A percentile compares a stretch with the other conserved stretches of the same genome.
phyloP scores from a whole-genome alignment of 2,888 invertebrate species.

The Sinelater perroti region DNA sequence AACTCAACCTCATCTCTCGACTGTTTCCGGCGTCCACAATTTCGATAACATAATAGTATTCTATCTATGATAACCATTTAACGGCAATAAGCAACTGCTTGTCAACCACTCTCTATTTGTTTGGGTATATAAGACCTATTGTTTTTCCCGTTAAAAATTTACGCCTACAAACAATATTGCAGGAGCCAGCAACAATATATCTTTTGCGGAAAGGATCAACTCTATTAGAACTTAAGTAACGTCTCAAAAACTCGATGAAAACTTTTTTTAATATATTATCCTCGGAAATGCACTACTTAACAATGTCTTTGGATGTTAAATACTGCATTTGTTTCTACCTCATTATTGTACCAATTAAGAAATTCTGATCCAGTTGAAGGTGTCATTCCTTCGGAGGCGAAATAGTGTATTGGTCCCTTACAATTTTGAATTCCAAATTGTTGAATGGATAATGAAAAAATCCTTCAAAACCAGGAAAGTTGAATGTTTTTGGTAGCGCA shows the following conservation, averaged over 20 bases:
- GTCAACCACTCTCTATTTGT: constrained; percentile 41
- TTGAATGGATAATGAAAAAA: constrained; percentile 34
- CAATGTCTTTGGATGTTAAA: constrained; percentile 49
- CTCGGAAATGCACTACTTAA: constrained; percentile 42
- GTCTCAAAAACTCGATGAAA: constrained; percentile 39
- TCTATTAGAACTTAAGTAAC: constrained; percentile 13
- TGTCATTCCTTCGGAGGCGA: constrained; percentile 42
- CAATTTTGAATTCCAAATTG: constrained; percentile 44
- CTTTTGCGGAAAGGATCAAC: constrained; percentile 48
- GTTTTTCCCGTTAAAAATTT: constrained; percentile 45
- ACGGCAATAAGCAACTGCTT: constrained; percentile 42
- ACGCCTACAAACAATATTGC: constrained; percentile 43
- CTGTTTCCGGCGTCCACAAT: constrained; percentile 6
- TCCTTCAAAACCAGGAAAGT: constrained; percentile 7
- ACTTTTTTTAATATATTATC: constrained; percentile 26
- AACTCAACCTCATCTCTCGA: neutral
- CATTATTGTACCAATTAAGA: constrained; percentile 38
- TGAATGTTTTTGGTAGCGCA: constrained; percentile 7
- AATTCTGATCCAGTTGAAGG: constrained; percentile 33
- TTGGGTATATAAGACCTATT: constrained; percentile 49
- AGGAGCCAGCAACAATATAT: constrained; percentile 45
- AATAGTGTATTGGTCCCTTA: constrained; percentile 39
- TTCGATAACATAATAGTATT: neutral
- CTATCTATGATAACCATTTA: constrained; percentile 18
- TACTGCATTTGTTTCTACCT: constrained; percentile 21